A percentile compares a stretch with the other conserved stretches of the same genome.
These are phyloP conservation scores for Physocephala rufipes DNA, from an alignment of 2,888 invertebrate species.

Conservation along the genomic window DNA sequence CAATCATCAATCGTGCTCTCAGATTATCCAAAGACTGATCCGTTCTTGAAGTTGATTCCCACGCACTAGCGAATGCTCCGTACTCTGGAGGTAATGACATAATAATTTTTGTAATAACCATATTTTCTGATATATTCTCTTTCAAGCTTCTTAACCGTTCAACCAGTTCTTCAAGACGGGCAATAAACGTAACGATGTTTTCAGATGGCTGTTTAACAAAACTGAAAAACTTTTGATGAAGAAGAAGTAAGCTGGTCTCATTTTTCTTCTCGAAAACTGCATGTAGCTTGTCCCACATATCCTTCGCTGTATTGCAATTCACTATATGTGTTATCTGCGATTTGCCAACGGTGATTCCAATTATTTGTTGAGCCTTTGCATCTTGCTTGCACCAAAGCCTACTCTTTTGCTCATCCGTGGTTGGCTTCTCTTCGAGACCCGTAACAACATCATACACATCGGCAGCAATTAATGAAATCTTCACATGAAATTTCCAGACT, in stretches of 20 bases:
- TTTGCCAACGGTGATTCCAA: conserved; percentile 9
- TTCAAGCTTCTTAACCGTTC: conserved; percentile 3
- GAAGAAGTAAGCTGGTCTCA: not conserved
- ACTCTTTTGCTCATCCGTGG: not conserved
- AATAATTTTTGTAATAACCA: no score
- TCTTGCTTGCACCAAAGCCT: conserved; percentile 3
- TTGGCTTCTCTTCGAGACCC: not conserved
- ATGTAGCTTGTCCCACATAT: conserved; percentile 11
- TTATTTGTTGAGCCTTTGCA: conserved; percentile 13
- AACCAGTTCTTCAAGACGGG: conserved; percentile 4
- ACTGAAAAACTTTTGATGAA: conserved; percentile 7
- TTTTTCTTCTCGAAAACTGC: conserved; percentile 11
- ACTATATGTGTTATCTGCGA: conserved; percentile 4
- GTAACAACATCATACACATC: conserved; percentile 7
- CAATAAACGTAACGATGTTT: conserved; percentile 6
- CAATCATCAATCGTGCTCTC: no score
- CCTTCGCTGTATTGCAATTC: not conserved
- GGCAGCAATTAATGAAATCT: conserved; percentile 1
- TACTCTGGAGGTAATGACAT: no score
- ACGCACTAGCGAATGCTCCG: no score
- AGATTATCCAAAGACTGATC: no score
- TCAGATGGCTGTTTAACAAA: conserved; percentile 16
- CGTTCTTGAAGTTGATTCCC: no score
- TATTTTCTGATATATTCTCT: conserved; percentile 3
- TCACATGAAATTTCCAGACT: conserved; percentile 34